Evolutionary conservation across 2,797 vertebrate genomes (phyloP), one percentile per base, ranked within the genome.

Genomic region (Anguilla marmorata): DNA sequence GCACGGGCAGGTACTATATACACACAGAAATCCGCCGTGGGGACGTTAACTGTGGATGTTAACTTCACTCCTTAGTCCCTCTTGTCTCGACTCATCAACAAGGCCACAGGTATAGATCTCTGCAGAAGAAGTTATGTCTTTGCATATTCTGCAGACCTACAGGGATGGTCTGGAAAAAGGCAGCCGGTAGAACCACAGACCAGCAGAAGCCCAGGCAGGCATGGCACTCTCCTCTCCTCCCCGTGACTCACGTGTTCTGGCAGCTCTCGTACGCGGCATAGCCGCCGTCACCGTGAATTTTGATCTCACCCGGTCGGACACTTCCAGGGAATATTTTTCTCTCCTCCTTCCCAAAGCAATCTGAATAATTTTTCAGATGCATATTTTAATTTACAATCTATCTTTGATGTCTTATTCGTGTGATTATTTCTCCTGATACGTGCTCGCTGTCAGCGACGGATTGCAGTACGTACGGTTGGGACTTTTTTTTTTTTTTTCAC

Each of bases 371-470:
- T 94, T 90, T 87, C 93, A 91, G 74, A 90, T 88, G 95, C 95
- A 96, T 96, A 96, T 96, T 96, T 97, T 95, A 96, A 95, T 94
- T 95, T 91, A 93, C 90, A 80, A 93, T 95, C 94, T 89, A 96
- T 96, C 95, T 96, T 97, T 96, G 95, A 96, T 96, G 96, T 96
- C 95, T 95, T 96, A 96, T 96, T 96, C 96, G 94, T 95, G 94
- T 95, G 95, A 96, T 95, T 95, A 95, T 94, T 93, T 95, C 93
- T 94, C 94, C 91, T 92, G 87, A 90, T 88, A 89, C 84, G 91
- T 92, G 91, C 91, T 87, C 90, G 93, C 94, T 92, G 93, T 94
- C 94, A 91, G 92, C 92, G 93, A 91, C 92, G 94, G 88, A 58
- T 94, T 90, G 92, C 91, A 89, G 89, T 87, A 87, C 41, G 87